Conservation (phyloP, 2,113 vertebrate genomes). For the Machaerirhynchus nigripectus region DNA sequence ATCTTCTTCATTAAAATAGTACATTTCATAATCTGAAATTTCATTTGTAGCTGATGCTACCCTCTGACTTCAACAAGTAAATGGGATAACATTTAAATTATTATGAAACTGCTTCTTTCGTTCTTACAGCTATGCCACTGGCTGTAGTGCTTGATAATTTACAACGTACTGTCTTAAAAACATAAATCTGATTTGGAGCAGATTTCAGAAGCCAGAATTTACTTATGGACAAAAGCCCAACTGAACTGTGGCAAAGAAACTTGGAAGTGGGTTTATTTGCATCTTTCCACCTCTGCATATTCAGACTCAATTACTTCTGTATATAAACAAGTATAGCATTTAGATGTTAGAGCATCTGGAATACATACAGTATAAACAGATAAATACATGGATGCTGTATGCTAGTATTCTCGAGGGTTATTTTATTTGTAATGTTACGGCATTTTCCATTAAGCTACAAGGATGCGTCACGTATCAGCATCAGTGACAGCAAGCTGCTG, state of each 20-base stretch:
- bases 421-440: not conserved
- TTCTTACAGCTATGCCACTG: not conserved
- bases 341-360: not conserved
- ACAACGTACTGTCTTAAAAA: not conserved
- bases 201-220: not conserved
- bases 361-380: not conserved
- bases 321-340: not conserved
- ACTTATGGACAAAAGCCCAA: not conserved
- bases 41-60: not conserved
- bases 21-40: not conserved
- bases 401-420: not conserved
- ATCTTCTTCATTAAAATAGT: not conserved
- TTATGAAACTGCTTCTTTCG: not conserved
- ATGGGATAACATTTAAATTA: not conserved
- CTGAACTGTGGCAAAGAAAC: not conserved
- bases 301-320: not conserved
- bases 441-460: not conserved
- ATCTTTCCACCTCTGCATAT: not conserved
- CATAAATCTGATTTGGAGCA: not conserved
- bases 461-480: not conserved
- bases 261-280: conserved; percentile 29
- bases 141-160: not conserved
- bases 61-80: not conserved
- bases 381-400: not conserved
- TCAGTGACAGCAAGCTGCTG: not conserved